Evolutionary conservation across 2,888 invertebrate genomes (phyloP), one percentile per base, ranked within the genome.

Genomic region (Synanthedon formicaeformis): DNA sequence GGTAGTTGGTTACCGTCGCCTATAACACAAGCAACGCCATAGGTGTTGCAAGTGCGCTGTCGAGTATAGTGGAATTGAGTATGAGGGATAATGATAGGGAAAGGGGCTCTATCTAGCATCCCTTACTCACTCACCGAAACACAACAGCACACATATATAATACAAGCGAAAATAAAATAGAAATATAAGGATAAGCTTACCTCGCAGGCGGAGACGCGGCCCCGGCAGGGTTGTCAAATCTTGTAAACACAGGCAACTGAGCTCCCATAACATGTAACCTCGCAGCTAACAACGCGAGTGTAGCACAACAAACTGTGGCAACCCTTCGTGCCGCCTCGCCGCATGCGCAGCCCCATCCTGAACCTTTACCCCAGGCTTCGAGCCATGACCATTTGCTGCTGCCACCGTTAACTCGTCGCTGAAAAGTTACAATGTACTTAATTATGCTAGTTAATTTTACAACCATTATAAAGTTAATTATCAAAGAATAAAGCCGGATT

Each of bases 201-300:
- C 81, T 81, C 2, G 83, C 78, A 11, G 98, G 98, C 8, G 94
- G 92, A 6, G 90, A 82, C 1, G 97, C 93, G 34, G 95, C 96
- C 8, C 97, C 96, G 40, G 98, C 98, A 12, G 98, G 98, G 89
- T 98, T 98, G 89, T 98, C 98, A 78, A 98, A 98, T 90, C 93
- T 91, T 53, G 98, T 98, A 79, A 98, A 98, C 57, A 97, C 95
- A 6, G 98, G 98, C 66, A 98, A 88, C 83, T 97, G 96, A 0
- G 97, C 96, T 13, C 98, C 98, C 98, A 98, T 98, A 55, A 98
- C 94, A 75, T 96, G 94, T 55, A 98, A 90, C 58, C 98, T 89
- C 2, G 93, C 92, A 49, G 96, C 89, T 52, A 98, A 88, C 50
- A 98, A 89, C 50, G 93, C 91, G 50, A 95, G 80, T 0, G 96